Evolutionary conservation across 1,140 invertebrate species (phyloP).

Genomic region (Drosophila teissieri): DNA sequence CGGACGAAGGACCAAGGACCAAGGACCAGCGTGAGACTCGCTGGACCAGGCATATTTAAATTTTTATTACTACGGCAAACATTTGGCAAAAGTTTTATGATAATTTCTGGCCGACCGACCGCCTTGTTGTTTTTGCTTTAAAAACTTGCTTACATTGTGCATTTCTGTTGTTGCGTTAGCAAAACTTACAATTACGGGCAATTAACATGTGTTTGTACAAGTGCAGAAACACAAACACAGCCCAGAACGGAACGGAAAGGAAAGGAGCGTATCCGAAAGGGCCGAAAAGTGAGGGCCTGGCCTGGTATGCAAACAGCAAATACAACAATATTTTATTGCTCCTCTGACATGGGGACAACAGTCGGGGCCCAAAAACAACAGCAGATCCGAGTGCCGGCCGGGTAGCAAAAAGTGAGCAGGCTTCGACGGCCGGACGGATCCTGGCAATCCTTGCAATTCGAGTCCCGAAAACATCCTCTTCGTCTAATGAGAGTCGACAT

Average conservation of each 20-base stretch:
- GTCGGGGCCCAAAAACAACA: slow-evolving; percentile 33
- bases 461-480: slow-evolving; percentile 47
- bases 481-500: slow-evolving; percentile 77
- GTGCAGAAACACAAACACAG: slow-evolving; percentile 76
- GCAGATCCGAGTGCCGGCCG: slow-evolving; percentile 6
- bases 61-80: slow-evolving; percentile 73
- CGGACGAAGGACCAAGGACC: neutral
- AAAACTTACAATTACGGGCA: slow-evolving; percentile 80
- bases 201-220: slow-evolving; percentile 83
- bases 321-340: slow-evolving; percentile 79
- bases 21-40: slow-evolving; percentile 13
- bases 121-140: slow-evolving; percentile 58
- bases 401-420: slow-evolving; percentile 35
- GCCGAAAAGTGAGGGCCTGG: slow-evolving; percentile 5
- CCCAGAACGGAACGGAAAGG: slow-evolving; percentile 13
- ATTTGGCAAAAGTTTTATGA: slow-evolving; percentile 71
- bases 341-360: slow-evolving; percentile 55
- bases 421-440: slow-evolving; percentile 41
- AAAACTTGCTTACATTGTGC: slow-evolving; percentile 64
- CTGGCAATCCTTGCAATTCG: slow-evolving; percentile 64
- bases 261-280: neutral
- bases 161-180: slow-evolving; percentile 61
- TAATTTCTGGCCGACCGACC: slow-evolving; percentile 54
- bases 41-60: slow-evolving; percentile 56
- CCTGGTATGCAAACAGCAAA: slow-evolving; percentile 63